A percentile compares a stretch with the other conserved stretches of the same genome.
These are phyloP conservation scores for Himalopsyche japonica DNA, from an alignment of 2,888 invertebrate species.

Conservation along the genomic window DNA sequence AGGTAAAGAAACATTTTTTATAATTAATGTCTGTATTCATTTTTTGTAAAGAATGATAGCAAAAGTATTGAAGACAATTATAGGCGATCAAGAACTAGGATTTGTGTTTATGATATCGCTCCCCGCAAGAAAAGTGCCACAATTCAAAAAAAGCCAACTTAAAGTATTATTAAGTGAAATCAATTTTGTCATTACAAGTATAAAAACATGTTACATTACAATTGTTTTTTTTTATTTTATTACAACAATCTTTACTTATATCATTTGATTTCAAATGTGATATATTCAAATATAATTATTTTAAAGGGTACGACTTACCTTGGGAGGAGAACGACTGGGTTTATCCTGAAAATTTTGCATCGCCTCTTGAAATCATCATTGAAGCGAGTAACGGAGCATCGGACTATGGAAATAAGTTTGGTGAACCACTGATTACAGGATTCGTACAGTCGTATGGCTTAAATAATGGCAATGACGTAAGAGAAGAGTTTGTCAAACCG, in stretches of 20 bases:
- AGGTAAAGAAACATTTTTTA: slow-evolving; percentile 60
- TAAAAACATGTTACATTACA: too few relatives aligned
- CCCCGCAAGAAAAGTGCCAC: too few relatives aligned
- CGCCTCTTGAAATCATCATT: slow-evolving; percentile 85
- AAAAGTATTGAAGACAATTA: too few relatives aligned
- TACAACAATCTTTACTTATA: too few relatives aligned
- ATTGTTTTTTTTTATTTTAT: too few relatives aligned
- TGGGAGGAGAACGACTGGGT: slow-evolving; percentile 79
- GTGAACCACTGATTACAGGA: slow-evolving; percentile 91
- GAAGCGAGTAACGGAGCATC: slow-evolving; percentile 98
- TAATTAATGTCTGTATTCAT: neutral
- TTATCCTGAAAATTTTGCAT: slow-evolving; percentile 90
- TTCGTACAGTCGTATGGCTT: slow-evolving; percentile 91
- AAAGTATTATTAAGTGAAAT: too few relatives aligned
- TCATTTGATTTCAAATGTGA: too few relatives aligned
- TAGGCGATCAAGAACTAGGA: too few relatives aligned
- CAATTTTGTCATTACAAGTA: too few relatives aligned
- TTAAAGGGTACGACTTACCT: slow-evolving; percentile 75
- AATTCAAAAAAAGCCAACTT: too few relatives aligned
- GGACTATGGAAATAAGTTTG: slow-evolving; percentile 99
- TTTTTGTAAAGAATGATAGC: too few relatives aligned
- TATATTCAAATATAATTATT: slow-evolving; percentile 2
- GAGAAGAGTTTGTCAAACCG: slow-evolving; percentile 95
- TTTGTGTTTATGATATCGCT: too few relatives aligned
- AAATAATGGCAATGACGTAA: slow-evolving; percentile 63